phyloP scores from a whole-genome alignment of 1,140 invertebrate species.

The Heliconius melpomene region DNA sequence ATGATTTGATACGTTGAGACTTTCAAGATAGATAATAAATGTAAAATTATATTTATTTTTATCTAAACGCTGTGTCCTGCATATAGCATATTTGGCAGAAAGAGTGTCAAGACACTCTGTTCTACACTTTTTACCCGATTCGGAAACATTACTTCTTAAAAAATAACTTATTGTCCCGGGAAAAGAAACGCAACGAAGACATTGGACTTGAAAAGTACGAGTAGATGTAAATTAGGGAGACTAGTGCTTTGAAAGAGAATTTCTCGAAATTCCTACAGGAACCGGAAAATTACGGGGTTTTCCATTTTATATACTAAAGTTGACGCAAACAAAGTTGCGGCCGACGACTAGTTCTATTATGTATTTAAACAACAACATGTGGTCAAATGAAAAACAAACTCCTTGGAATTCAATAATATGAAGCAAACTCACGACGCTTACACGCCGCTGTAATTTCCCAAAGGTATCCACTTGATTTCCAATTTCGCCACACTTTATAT shows the following conservation, averaged over 20 bases:
- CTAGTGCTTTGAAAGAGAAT: no score
- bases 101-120: background rate
- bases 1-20: background rate
- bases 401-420: background rate
- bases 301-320: no score
- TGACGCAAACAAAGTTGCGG: no score
- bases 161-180: no score
- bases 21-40: no score
- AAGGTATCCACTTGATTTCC: conserved; percentile 1
- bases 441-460: conserved; percentile 8
- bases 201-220: no score
- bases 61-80: background rate
- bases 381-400: background rate
- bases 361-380: background rate
- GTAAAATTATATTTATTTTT: no score
- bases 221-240: no score
- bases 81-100: background rate
- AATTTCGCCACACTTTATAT: conserved; percentile 7
- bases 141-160: background rate
- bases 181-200: background rate
- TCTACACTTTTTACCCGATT: background rate
- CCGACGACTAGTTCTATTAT: no score
- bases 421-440: background rate
- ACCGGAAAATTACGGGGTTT: no score
- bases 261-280: no score